Base-by-base conservation (phyloP, 2,797 vertebrate species). In the Catostomus latipinnis region DNA sequence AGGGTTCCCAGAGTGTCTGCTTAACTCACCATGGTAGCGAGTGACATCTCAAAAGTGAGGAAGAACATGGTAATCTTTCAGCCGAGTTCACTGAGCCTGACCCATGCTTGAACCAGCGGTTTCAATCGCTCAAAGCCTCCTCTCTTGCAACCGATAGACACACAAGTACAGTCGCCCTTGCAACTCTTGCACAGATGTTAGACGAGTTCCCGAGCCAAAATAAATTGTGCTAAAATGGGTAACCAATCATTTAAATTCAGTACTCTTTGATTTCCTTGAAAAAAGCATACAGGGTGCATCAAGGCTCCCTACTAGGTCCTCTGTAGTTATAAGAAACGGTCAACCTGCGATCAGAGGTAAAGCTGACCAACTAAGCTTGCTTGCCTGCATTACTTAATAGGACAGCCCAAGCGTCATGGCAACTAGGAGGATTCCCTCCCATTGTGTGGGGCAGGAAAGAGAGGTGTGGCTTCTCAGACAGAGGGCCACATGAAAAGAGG, bases 41-140 rank as follows among this genome's bases (percentile, higher is more conserved):
- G 88, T 62, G 92, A 90, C 93, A 94, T 93, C 88, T 93, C 93
- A 90, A 93, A 92, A 66, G 85, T 81, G 84, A 88, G 87, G 90
- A 93, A 94, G 89, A 95, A 92, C 93, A 95, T 95, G 84, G 89
- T 94, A 91, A 89, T 92, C 90, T 88, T 88, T 84, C 86, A 86
- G 48, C 52, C 46, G 84, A 81, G 82, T 73, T 90, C 88, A 91
- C 80, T 80, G 86, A 88, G 69, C 43, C 82, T 85, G 89, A 88
- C 85, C 84, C 92, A 89, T 89, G 82, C 83, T 76, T 79, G 84
- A 87, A 82, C 81, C 91, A 91, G 92, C 90, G 89, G 87, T 82
- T 53, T 54, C 74, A 78, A 76, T 2, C 83, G 80, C 75, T 62
- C 78, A 86, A 90, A 80, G 76, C 12, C 78, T 87, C 65, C 3